These are phyloP conservation scores for Pristionchus fissidentatus DNA, from an alignment of 2,888 invertebrate species.

Conservation along the genomic window DNA sequence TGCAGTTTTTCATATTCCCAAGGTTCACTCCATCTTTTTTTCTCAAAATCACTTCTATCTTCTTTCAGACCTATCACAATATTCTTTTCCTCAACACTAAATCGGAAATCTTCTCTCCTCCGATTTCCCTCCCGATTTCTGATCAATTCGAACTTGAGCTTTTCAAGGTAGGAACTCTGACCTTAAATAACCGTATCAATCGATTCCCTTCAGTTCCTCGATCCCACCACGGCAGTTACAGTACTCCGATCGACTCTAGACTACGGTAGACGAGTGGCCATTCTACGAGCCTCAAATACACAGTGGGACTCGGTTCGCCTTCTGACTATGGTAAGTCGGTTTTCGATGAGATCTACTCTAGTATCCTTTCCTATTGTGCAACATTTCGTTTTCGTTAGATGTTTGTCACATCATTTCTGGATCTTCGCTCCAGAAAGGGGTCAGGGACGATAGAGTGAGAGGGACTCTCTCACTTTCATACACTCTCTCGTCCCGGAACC, in stretches of 20 bases:
- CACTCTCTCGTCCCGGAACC: too few species aligned
- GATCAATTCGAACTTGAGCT: not conserved
- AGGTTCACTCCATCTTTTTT: not conserved
- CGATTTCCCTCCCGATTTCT: not conserved
- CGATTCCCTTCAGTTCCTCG: not conserved
- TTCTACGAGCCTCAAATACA: not conserved
- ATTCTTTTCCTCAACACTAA: too few species aligned
- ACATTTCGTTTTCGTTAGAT: not conserved
- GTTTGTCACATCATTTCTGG: too few species aligned
- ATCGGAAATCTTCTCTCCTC: slow-evolving; percentile 1
- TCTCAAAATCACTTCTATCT: not conserved
- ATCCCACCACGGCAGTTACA: not conserved
- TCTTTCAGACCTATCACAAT: not conserved
- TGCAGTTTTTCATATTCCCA: not conserved
- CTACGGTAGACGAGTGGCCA: not conserved
- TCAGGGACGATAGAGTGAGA: too few species aligned
- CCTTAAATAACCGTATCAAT: not conserved
- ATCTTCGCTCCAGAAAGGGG: too few species aligned
- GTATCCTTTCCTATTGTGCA: not conserved
- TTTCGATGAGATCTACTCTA: not conserved
- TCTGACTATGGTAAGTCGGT: not conserved
- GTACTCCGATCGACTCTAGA: not conserved
- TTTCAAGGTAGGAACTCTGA: slow-evolving; percentile 1
- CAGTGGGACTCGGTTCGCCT: not conserved
- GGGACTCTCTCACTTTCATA: too few species aligned